Percentiles rank a stretch among this genome's conserved stretches.
phyloP scores from a whole-genome alignment of 2,797 vertebrate species.

The Chelon auratus region DNA sequence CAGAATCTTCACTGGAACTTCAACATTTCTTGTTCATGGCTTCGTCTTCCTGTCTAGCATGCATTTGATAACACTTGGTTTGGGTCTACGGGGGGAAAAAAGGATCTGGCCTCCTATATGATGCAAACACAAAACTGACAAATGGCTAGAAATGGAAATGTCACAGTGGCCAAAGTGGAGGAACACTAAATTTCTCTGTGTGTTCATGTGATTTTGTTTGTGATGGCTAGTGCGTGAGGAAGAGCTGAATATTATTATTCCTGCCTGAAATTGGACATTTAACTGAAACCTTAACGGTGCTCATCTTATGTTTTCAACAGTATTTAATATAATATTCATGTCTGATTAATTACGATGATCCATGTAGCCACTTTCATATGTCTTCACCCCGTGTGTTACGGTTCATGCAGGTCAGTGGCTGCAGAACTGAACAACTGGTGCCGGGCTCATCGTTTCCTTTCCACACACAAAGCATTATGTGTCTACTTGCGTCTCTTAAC shows the following conservation, averaged over 20 bases:
- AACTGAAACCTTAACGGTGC: not conserved
- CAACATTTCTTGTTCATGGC: slow-evolving; percentile 3
- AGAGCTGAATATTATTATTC: not conserved
- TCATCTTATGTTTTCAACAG: not conserved
- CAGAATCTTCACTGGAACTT: slow-evolving; percentile 14
- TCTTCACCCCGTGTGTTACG: not conserved
- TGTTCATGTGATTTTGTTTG: slow-evolving; percentile 29
- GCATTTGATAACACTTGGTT: not conserved
- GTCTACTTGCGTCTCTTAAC: slow-evolving; percentile 25
- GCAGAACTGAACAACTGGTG: slow-evolving; percentile 10
- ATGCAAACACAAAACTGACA: not conserved
- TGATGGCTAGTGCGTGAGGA: slow-evolving; percentile 18
- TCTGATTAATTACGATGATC: slow-evolving; percentile 32
- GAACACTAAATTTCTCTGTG: not conserved
- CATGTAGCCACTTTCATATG: not conserved
- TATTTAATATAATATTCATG: not conserved
- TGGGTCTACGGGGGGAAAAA: too few relatives aligned
- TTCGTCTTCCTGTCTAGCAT: not conserved
- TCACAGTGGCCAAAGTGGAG: not conserved
- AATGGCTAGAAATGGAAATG: not conserved
- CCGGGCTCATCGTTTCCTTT: not conserved
- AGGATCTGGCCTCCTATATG: not conserved
- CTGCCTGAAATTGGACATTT: slow-evolving; percentile 2
- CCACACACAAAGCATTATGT: slow-evolving; percentile 16
- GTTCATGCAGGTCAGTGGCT: slow-evolving; percentile 13